Evolutionary conservation across 2,113 vertebrate species (phyloP).

Genomic region (Nannospalax galili): DNA sequence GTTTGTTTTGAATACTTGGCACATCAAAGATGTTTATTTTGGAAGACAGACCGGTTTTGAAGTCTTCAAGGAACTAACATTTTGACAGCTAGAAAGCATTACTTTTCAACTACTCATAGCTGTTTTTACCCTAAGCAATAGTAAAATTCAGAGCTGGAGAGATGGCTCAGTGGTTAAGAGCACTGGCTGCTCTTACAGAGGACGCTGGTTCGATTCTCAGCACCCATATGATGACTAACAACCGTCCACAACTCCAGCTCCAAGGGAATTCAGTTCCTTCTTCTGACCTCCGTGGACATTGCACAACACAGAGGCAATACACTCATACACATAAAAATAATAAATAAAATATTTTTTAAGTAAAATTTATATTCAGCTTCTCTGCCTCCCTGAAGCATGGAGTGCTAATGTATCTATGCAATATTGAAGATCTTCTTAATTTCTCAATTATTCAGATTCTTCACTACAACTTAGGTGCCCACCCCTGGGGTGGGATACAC

Average conservation of each 20-base stretch:
- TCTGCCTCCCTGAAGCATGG: neutral
- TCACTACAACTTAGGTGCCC: neutral
- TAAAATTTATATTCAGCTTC: neutral
- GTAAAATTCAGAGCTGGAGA: too few relatives aligned
- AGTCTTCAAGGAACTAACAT: constrained; percentile 25
- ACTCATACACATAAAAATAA: too few relatives aligned
- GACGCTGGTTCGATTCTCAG: too few relatives aligned
- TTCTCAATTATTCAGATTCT: neutral
- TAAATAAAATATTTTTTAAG: too few relatives aligned
- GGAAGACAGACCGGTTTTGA: constrained; percentile 26
- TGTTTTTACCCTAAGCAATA: neutral
- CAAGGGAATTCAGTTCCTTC: too few relatives aligned
- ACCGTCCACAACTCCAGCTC: too few relatives aligned
- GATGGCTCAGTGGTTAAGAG: too few relatives aligned
- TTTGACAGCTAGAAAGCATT: constrained; percentile 24
- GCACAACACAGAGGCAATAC: too few relatives aligned
- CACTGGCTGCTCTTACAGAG: too few relatives aligned
- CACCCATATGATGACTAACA: too few relatives aligned
- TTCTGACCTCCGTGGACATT: too few relatives aligned
- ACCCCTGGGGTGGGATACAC: neutral
- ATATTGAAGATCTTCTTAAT: neutral
- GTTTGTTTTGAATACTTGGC: constrained; percentile 28
- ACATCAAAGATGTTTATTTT: constrained; percentile 9
- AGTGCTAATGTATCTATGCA: neutral
- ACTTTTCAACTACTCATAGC: neutral